Evolutionary conservation across 2,113 vertebrate genomes (phyloP).

Genomic region (Ondatra zibethicus): DNA sequence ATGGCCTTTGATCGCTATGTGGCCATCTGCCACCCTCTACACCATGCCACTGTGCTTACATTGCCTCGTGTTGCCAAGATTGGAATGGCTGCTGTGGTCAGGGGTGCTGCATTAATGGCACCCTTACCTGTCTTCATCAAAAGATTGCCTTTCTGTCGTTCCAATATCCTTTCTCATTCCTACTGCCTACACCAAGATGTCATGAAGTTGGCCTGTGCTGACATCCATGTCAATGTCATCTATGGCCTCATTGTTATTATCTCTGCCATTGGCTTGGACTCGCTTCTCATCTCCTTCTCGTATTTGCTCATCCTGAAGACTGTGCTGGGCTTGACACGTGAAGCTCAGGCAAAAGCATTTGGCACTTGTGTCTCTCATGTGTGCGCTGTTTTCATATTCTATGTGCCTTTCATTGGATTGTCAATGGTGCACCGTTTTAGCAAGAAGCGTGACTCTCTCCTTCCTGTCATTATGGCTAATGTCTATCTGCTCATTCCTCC

Average conservation of each 20-base stretch:
- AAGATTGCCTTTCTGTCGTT: constrained; percentile 70
- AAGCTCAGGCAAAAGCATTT: constrained; percentile 80
- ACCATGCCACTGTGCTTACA: constrained; percentile 78
- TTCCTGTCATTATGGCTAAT: constrained; percentile 78
- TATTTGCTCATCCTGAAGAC: constrained; percentile 80
- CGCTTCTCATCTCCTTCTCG: constrained; percentile 78
- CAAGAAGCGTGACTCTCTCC: constrained; percentile 59
- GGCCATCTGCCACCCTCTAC: constrained; percentile 82
- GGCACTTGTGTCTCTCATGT: constrained; percentile 81
- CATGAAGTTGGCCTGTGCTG: constrained; percentile 81
- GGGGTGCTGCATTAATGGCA: constrained; percentile 78
- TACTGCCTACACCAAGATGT: constrained; percentile 82
- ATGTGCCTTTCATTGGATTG: constrained; percentile 79
- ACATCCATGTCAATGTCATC: constrained; percentile 71
- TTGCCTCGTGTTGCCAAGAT: constrained; percentile 77
- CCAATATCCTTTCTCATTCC: constrained; percentile 80
- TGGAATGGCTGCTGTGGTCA: constrained; percentile 75
- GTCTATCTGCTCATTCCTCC: constrained; percentile 83
- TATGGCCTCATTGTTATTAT: constrained; percentile 80
- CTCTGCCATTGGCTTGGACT: constrained; percentile 78
- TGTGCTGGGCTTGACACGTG: constrained; percentile 76
- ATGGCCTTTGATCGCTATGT: constrained; percentile 83
- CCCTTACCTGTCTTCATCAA: constrained; percentile 80
- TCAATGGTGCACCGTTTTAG: constrained; percentile 82
- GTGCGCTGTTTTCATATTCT: constrained; percentile 82